A percentile compares a stretch with the other conserved stretches of the same genome.
phyloP scores from a whole-genome alignment of 2,797 vertebrate species.

The Paedocypris micromegethes region DNA sequence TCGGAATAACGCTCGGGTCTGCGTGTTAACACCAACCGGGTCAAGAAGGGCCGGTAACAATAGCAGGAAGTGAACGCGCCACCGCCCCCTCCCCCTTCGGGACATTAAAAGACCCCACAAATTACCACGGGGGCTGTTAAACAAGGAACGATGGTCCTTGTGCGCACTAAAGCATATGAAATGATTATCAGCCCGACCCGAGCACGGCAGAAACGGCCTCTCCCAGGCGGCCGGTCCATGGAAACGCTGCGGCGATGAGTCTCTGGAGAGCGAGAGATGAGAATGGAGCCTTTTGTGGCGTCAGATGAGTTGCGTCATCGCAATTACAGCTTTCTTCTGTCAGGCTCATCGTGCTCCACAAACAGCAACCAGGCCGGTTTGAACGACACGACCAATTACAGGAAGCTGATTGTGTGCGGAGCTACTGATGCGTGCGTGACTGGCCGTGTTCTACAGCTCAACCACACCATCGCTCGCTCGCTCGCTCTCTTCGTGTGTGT shows the following conservation, averaged over 20 bases:
- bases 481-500: too few relatives aligned
- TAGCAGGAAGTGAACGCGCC: slow-evolving; percentile 10
- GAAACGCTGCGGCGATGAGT: slow-evolving; percentile 19
- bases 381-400: slow-evolving; percentile 20
- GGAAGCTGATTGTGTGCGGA: slow-evolving; percentile 16
- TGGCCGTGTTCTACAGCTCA: too few relatives aligned
- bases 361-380: slow-evolving; percentile 17
- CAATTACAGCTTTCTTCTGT: slow-evolving; percentile 35
- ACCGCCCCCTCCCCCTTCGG: neutral
- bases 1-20: too few relatives aligned
- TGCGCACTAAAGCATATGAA: slow-evolving; percentile 1
- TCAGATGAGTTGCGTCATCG: slow-evolving; percentile 37
- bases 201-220: slow-evolving; percentile 6
- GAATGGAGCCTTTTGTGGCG: slow-evolving; percentile 35
- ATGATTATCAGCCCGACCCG: neutral
- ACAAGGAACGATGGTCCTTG: neutral
- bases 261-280: slow-evolving; percentile 8
- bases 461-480: too few relatives aligned
- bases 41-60: slow-evolving; percentile 3
- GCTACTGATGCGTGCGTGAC: slow-evolving; percentile 14
- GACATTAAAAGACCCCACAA: slow-evolving; percentile 8
- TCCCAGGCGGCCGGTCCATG: slow-evolving; percentile 30
- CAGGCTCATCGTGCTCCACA: slow-evolving; percentile 14
- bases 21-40: slow-evolving; percentile 18
- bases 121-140: neutral